Conservation (phyloP, 2,888 invertebrate genomes). For the Phortica magna region DNA sequence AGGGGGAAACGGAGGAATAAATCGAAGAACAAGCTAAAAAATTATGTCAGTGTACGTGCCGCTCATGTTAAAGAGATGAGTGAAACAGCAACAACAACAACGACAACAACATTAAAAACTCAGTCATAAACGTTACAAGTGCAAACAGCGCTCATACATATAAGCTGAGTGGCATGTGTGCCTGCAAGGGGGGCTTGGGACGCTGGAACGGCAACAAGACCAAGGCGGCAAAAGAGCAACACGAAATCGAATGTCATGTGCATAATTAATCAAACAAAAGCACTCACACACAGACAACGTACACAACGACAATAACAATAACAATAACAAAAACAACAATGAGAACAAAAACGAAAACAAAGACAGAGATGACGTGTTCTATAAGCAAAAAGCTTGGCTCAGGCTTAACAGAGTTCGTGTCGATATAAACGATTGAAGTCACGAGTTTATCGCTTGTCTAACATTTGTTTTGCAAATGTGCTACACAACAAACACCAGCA, state of each 20-base stretch:
- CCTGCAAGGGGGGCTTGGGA: too few relatives aligned
- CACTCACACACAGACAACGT: neutral
- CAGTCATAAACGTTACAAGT: neutral
- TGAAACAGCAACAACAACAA: neutral
- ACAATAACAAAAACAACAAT: conserved; percentile 6
- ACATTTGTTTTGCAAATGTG: conserved; percentile 36
- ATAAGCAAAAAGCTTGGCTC: neutral
- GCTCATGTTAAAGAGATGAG: neutral
- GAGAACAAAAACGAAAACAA: neutral
- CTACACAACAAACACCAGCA: neutral
- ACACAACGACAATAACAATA: neutral
- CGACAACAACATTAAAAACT: too few relatives aligned
- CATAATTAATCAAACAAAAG: conserved; percentile 28
- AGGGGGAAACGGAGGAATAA: neutral
- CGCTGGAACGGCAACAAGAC: too few relatives aligned
- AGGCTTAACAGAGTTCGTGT: neutral
- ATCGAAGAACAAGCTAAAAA: neutral
- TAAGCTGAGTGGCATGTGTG: too few relatives aligned
- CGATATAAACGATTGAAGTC: conserved; percentile 36
- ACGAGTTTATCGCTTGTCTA: conserved; percentile 35
- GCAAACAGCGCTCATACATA: neutral
- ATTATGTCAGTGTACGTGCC: conserved; percentile 2
- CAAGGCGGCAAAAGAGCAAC: neutral
- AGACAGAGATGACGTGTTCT: neutral
- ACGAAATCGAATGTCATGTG: conserved; percentile 23